phyloP scores from a whole-genome alignment of 2,113 vertebrate genomes.

The Ovibos moschatus region DNA sequence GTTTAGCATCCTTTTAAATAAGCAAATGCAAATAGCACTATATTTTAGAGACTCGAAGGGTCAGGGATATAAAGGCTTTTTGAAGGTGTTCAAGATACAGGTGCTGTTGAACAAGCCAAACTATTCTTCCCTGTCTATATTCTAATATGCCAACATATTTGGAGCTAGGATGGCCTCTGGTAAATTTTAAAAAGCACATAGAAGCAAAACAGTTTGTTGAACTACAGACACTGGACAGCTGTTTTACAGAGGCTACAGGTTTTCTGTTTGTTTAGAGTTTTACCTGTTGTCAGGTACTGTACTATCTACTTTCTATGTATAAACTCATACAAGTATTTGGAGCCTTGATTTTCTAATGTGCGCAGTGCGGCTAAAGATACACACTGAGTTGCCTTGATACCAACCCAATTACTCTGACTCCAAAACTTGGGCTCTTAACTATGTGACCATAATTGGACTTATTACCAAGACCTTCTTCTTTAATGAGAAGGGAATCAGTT shows the following conservation, averaged over 20 bases:
- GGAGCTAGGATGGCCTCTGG: neutral
- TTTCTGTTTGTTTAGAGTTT: neutral
- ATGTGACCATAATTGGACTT: neutral
- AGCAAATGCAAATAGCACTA: neutral
- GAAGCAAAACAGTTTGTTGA: neutral
- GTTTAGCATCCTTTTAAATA: neutral
- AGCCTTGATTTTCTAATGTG: neutral
- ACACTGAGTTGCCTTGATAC: neutral
- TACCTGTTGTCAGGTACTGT: neutral
- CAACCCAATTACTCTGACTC: neutral
- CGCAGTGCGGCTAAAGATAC: accelerated
- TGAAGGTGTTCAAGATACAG: neutral
- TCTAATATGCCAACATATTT: neutral
- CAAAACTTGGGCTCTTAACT: neutral
- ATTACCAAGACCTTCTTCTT: neutral
- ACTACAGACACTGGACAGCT: no score
- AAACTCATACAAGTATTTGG: neutral
- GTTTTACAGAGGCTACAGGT: neutral
- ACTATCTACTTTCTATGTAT: neutral
- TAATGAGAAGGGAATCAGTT: neutral
- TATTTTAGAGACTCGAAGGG: neutral
- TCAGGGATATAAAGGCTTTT: neutral
- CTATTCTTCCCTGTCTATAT: neutral
- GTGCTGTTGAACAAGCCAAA: neutral
- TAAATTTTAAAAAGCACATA: neutral